phyloP scores from a whole-genome alignment of 2,797 vertebrate species.

The Amphiprion clarkii region DNA sequence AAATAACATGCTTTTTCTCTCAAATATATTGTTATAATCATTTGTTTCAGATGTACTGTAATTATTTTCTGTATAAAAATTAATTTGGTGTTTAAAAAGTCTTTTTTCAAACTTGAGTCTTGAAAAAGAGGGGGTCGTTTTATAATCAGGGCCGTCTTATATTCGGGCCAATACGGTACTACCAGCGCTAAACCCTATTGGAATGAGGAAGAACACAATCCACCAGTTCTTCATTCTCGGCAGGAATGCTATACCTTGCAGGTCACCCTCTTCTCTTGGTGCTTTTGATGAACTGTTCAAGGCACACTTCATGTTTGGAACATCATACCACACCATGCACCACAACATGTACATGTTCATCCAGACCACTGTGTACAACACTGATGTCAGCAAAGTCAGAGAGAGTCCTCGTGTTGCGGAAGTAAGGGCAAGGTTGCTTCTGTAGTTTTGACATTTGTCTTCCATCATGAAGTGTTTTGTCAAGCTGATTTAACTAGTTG shows the following conservation, averaged over 20 bases:
- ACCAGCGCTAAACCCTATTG: conserved; percentile 43
- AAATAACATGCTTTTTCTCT: no score
- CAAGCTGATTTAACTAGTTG: not conserved
- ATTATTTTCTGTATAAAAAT: no score
- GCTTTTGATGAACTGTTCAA: conserved; percentile 60
- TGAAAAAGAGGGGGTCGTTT: no score
- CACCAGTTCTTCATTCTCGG: conserved; percentile 48
- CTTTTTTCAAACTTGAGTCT: no score
- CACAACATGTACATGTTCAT: conserved; percentile 44
- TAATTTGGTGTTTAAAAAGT: no score
- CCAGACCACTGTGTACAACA: conserved; percentile 51
- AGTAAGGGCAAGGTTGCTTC: not conserved
- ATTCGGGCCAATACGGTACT: no score
- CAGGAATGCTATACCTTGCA: conserved; percentile 44
- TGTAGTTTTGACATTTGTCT: not conserved
- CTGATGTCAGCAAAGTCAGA: conserved; percentile 49
- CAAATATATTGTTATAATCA: no score
- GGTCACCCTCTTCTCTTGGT: conserved; percentile 38
- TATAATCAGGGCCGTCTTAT: no score
- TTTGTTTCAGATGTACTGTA: no score
- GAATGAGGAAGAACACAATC: conserved; percentile 22
- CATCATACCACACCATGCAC: conserved; percentile 39
- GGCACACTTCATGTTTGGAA: conserved; percentile 55
- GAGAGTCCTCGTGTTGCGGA: conserved; percentile 26
- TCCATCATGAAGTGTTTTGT: not conserved